Base-by-base conservation (phyloP, 2,888 invertebrate species). In the Polydrusus pterygomalis region DNA sequence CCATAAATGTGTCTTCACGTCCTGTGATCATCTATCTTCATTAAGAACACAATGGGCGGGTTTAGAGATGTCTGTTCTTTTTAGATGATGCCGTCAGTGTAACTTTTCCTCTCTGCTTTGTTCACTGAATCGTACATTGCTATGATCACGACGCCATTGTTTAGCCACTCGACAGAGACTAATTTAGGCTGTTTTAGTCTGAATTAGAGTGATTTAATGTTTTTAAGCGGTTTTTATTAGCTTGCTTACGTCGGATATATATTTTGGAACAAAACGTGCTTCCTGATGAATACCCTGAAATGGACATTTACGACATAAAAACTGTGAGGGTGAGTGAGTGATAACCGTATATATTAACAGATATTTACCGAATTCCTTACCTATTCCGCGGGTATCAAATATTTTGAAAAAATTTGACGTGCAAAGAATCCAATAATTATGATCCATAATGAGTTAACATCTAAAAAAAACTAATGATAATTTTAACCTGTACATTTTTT, bases 1-100 rank as follows among this genome's bases (percentile, higher is more conserved):
- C 78, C 58, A 70, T 65, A 77, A 77, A 81, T 80, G 78, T 83
- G 83, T 84, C 83, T 83, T 84, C 84, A 81, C 83, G 81, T 84
- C 84, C 82, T 82, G 83, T 83, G 82, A 85, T 86, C 86, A 86
- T 86, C 86, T 82, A 84, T 86, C 86, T 86, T 86, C 86, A 86
- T 86, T 86, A 86, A 81, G 80, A 81, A 81, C 82, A 85, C 86
- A 86, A 85, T 85, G 82, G 84, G 80, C 82, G 83, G 81, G 82
- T 84, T 83, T 80, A 80, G 81, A 79, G 83, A 82, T 83, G 83
- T 83, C 83, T 83, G 83, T 84, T 83, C 82, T 83, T 81, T 79
- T 70, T 80, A 82, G 84, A 84, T 84, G 84, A 82, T 82, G 82
- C 81, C 80, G 82, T 80, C 81, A 81, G 75, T 81, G 80, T 79